Conservation (phyloP, 2,797 vertebrate genomes). For the Margarornis squamiger region DNA sequence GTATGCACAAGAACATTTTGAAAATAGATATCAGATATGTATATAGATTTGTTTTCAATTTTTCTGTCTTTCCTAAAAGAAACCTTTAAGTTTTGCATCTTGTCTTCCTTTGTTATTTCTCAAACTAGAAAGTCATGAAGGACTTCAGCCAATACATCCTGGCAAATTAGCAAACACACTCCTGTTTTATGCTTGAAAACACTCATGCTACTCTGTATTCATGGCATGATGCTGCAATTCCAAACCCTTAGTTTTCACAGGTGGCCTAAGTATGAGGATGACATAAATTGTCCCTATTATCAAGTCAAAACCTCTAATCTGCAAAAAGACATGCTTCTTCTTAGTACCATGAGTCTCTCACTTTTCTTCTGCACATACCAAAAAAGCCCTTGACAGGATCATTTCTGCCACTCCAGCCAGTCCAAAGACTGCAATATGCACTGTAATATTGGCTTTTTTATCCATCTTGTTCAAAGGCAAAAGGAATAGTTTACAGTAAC, state of each 20-base stretch:
- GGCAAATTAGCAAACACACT: not conserved
- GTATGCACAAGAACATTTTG: not conserved
- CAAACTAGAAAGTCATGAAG: not conserved
- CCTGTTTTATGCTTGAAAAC: not conserved
- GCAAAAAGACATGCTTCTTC: not conserved
- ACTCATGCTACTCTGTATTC: not conserved
- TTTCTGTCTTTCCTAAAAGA: not conserved
- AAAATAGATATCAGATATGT: not conserved
- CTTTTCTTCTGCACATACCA: not conserved
- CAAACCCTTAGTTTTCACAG: not conserved
- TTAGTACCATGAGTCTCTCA: not conserved
- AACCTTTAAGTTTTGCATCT: not conserved
- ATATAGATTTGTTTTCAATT: not conserved
- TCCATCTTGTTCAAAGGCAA: not conserved
- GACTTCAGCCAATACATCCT: not conserved
- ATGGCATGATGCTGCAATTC: not conserved
- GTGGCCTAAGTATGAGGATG: not conserved
- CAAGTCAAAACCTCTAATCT: not conserved
- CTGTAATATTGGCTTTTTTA: not conserved
- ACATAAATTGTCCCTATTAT: not conserved
- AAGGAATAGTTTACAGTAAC: not conserved
- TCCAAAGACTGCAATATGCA: not conserved
- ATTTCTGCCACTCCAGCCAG: not conserved
- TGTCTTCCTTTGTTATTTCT: not conserved
- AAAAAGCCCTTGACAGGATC: not conserved